Evolutionary conservation across 2,888 invertebrate genomes (phyloP), one percentile per base, ranked within the genome.

Genomic region (Philopedon plagiatum): DNA sequence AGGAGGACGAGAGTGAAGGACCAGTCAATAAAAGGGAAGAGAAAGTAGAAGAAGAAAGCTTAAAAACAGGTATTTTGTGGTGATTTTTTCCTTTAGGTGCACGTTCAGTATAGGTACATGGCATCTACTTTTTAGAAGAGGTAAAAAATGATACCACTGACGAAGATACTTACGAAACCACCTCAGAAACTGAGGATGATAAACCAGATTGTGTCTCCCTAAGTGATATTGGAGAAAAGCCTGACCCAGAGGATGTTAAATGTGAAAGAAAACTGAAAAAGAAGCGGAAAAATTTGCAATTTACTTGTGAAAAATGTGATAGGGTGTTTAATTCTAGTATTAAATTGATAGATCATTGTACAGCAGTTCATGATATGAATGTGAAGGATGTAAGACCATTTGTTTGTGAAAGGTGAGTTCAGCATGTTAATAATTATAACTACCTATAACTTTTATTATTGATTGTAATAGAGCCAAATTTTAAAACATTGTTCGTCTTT

Each of bases 331-430:
- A 67, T 51, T 77, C 78, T n/a, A 77, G 78, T 39, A 75, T 74
- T 13, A 73, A 76, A 39, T 70, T 81, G 13, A 74, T 78, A 18
- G 73, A 75, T 62, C 81, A 81, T 67, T 78, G 79, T 73, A 75
- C 76, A n/a, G 64, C 71, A 5, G 69, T 76, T 37, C 81, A 81
- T 73, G 72, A 69, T 5, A 79, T 81, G 78, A 71, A 62, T 39
- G 66, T 70, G 56, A 77, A 80, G 67, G 78, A 78, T 39, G 75
- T 81, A 0, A 77, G 80, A 49, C 82, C 81, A 18, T 82, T 80
- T 75, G 64, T 58, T 8, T 82, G 82, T 75, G 75, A 78, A 11
- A 65, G 73, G 75, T 73, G 46, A 41, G 37, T 46, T 23, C 3
- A 41, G 8, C 2, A 7, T 2, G 8, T 34, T 5, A 34, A 5